These are phyloP conservation scores for Chaenogobius annularis DNA, from an alignment of 2,113 vertebrate species.

Conservation along the genomic window DNA sequence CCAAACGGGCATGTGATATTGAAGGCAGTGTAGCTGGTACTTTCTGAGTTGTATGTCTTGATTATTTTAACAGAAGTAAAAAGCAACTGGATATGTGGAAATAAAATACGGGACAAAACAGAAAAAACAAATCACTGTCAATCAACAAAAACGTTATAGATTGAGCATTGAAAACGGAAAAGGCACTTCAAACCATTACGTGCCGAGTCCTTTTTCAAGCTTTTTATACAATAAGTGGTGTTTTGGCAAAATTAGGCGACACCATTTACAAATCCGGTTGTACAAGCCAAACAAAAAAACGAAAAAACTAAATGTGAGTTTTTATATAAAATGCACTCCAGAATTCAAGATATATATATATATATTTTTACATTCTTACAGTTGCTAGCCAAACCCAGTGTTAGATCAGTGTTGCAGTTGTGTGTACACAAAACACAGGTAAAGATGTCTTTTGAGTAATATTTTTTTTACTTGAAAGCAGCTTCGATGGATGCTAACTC, in stretches of 20 bases:
- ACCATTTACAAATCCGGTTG: constrained; percentile 15
- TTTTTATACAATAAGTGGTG: constrained; percentile 37
- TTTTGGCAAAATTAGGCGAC: constrained; percentile 35
- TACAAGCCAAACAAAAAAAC: constrained; percentile 16
- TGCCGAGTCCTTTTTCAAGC: constrained; percentile 40
- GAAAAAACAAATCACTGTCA: constrained; percentile 49
- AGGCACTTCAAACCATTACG: constrained; percentile 65
- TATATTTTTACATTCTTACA: constrained; percentile 69
- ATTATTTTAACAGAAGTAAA: constrained; percentile 56
- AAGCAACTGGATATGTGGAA: constrained; percentile 31
- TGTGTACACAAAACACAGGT: constrained; percentile 58
- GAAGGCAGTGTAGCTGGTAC: constrained; percentile 85
- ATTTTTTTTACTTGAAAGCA: constrained; percentile 57
- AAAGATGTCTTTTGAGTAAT: constrained; percentile 31
- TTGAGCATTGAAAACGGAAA: constrained; percentile 58
- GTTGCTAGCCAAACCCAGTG: constrained; percentile 41
- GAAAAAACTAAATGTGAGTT: constrained; percentile 49
- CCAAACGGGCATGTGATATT: constrained; percentile 73
- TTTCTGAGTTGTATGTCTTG: constrained; percentile 79
- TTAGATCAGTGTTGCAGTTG: constrained; percentile 47
- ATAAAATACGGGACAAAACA: constrained; percentile 34
- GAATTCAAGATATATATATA: constrained; percentile 41
- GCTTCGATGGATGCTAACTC: constrained; percentile 60
- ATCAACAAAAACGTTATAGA: constrained; percentile 51
- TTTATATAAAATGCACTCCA: constrained; percentile 70